Evolutionary conservation across 2,797 vertebrate species (phyloP).

Genomic region (Moxostoma hubbsi): DNA sequence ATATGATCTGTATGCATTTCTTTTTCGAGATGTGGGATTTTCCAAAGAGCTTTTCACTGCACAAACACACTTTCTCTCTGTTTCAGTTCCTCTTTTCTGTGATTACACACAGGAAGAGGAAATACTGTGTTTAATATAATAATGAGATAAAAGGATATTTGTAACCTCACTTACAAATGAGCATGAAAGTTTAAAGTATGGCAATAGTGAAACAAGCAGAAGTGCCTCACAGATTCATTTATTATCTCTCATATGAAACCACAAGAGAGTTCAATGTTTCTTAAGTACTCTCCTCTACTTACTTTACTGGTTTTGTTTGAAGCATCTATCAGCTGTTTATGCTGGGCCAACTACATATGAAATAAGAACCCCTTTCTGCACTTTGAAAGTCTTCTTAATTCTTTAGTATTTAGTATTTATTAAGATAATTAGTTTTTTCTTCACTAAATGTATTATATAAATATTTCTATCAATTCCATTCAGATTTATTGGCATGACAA

Average conservation of each 20-base stretch:
- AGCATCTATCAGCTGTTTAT: not conserved
- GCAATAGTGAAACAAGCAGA: constrained; percentile 4
- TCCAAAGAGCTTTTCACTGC: not conserved
- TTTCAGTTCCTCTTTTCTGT: constrained; percentile 11
- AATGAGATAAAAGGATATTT: not conserved
- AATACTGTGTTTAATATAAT: not conserved
- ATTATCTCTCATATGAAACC: constrained; percentile 5
- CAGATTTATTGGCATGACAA: no score
- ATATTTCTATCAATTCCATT: no score
- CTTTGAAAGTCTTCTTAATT: no score
- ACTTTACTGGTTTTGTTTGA: not conserved
- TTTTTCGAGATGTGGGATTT: constrained; percentile 10
- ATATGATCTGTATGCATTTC: not conserved
- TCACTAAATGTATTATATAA: no score
- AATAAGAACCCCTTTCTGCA: not conserved
- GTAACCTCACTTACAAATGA: not conserved
- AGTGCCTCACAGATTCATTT: not conserved
- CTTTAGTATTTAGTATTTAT: no score
- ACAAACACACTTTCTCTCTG: not conserved
- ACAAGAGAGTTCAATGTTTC: not conserved
- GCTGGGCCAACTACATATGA: not conserved
- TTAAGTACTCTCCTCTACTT: not conserved
- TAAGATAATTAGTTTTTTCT: no score
- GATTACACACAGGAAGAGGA: constrained; percentile 1
- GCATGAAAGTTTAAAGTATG: not conserved